Base-by-base conservation (phyloP, 1,140 invertebrate species). In the Limonius californicus region DNA sequence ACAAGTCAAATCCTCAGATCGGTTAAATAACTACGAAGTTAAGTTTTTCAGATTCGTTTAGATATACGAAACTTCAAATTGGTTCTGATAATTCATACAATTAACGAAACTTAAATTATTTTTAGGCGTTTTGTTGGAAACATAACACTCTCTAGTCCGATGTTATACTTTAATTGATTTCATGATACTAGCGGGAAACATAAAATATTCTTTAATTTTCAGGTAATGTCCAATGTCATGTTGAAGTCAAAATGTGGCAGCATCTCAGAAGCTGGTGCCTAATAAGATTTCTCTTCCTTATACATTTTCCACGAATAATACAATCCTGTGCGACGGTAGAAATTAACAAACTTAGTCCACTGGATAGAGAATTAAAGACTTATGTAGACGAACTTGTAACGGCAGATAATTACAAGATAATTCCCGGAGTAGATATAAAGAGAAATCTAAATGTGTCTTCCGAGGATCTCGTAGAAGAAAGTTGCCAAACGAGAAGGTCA, bases 351-450 rank as follows among this genome's bases (percentile, higher is more conserved):
- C 45, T 50, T 50, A 50, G 14, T 50, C 45, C 45, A 7, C 21
- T 77, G 54, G 76, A 78, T 55, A 67, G 57, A 35, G 74, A 77
- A 67, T 62, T 78, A 16, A 70, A 75, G 57, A 70, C 68, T 35
- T 78, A 77, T 62, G 73, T 78, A 19, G 76, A 78, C 63, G 64
- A 72, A 42, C 69, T 76, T 9, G 67, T 78, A 16, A 74, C 66
- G 57, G 68, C 69, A 59, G 73, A 76, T 54, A 61, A 69, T 20
- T 79, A 79, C 20, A 79, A 77, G 57, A 79, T 81, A 9, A 77
- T 81, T 2, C 80, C 81, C 39, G 81, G 82, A 57, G 78, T 82
- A 0, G 76, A 77, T 65, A 78, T 76, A 54, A 19, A 39, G 54
- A 54, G 15, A 15, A 23, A 14, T 20, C 20, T 47, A 8, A 55